These are phyloP conservation scores for Capreolus pygargus DNA, from an alignment of 2,113 vertebrate species.

Conservation along the genomic window DNA sequence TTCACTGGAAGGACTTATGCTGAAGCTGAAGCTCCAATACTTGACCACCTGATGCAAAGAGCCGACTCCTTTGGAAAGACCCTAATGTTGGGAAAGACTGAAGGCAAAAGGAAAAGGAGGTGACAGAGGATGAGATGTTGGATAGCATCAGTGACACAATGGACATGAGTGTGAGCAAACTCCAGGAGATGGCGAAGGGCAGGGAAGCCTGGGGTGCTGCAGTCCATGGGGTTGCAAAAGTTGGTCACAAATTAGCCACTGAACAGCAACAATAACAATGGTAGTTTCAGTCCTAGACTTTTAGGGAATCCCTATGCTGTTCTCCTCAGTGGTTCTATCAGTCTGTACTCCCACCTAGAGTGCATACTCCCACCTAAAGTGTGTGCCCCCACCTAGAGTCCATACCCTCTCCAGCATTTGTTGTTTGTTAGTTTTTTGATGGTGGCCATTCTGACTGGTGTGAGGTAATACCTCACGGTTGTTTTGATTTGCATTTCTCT, in stretches of 20 bases:
- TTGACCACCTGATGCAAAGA: neutral
- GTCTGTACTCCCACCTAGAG: neutral
- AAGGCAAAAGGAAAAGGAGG: neutral
- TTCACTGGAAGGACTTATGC: neutral
- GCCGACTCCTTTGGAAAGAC: neutral
- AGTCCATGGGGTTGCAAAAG: fast-evolving
- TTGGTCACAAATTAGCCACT: neutral
- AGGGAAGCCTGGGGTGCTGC: neutral
- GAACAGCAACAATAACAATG: neutral
- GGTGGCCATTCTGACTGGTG: neutral
- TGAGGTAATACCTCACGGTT: neutral
- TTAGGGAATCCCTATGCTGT: neutral
- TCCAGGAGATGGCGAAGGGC: neutral
- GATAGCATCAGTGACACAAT: neutral
- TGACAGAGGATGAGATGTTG: neutral
- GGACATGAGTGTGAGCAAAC: neutral
- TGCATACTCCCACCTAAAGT: neutral
- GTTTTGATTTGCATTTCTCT: neutral
- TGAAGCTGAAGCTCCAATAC: neutral
- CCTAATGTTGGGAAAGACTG: neutral
- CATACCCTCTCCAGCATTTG: neutral
- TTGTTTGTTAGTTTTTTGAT: neutral
- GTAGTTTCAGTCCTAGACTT: neutral
- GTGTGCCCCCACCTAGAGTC: neutral
- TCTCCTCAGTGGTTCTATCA: neutral